Conservation (phyloP, 1,140 invertebrate genomes). For the Apolygus lucorum region DNA sequence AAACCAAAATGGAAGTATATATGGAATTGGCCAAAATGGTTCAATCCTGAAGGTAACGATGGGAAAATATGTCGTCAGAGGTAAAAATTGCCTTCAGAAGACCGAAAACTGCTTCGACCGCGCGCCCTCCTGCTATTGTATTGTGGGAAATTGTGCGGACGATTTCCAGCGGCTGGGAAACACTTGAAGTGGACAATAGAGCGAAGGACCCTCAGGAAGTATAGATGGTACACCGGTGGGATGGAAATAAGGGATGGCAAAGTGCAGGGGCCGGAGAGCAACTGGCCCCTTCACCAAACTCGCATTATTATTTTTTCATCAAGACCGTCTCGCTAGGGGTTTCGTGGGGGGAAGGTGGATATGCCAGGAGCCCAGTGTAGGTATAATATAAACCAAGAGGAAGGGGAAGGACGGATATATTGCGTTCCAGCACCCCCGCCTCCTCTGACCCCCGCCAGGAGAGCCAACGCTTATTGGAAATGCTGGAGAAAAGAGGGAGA, state of each 20-base stretch:
- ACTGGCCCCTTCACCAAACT: constrained; percentile 25
- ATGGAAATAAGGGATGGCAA: constrained; percentile 22
- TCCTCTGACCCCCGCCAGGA: no score
- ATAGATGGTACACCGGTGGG: neutral
- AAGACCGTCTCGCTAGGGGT: constrained; percentile 1
- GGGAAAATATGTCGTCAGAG: no score
- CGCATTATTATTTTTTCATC: constrained; percentile 29
- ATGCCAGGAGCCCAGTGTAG: constrained; percentile 23
- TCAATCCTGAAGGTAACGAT: no score
- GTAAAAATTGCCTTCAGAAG: no score
- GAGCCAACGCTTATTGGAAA: constrained; percentile 24
- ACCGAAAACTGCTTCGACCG: no score
- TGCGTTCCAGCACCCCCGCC: constrained; percentile 17
- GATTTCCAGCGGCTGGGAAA: constrained; percentile 7
- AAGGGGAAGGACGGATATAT: constrained; percentile 22
- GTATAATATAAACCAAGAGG: constrained; percentile 21
- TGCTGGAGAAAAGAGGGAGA: constrained; percentile 23
- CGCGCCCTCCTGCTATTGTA: no score
- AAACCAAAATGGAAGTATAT: no score
- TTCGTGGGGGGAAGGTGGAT: constrained; percentile 13
- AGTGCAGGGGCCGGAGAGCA: constrained; percentile 7
- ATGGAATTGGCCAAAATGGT: no score
- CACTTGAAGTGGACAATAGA: constrained; percentile 16
- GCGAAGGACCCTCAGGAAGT: neutral
- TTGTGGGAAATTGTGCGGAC: no score